Evolutionary conservation across 2,888 invertebrate genomes (phyloP).

Genomic region (Coenonympha glycerion): DNA sequence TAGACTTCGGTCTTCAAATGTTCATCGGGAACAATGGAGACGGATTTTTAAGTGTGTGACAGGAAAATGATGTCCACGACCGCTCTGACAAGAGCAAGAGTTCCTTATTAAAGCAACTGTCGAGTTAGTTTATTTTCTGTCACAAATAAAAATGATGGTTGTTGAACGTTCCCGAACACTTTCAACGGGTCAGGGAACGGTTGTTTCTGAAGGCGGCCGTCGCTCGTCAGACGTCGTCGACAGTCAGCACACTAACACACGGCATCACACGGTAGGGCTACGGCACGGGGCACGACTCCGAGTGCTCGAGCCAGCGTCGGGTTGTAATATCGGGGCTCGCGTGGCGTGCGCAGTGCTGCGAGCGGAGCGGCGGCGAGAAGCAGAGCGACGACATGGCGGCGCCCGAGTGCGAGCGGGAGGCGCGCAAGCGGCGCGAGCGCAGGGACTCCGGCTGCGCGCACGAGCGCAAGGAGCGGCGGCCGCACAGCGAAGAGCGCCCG

Average conservation of each 20-base stretch:
- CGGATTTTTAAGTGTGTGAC: too few relatives aligned
- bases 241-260: slow-evolving; percentile 50
- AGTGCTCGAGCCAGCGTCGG: slow-evolving; percentile 66
- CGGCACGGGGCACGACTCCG: slow-evolving; percentile 68
- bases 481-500: slow-evolving; percentile 67
- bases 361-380: slow-evolving; percentile 51
- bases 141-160: too few relatives aligned
- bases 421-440: slow-evolving; percentile 78
- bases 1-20: too few relatives aligned
- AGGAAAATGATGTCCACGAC: too few relatives aligned
- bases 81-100: too few relatives aligned
- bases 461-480: slow-evolving; percentile 66
- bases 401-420: slow-evolving; percentile 75
- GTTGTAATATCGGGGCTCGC: slow-evolving; percentile 67
- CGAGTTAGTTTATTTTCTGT: too few relatives aligned
- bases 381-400: slow-evolving; percentile 71
- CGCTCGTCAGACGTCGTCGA: slow-evolving; percentile 15
- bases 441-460: slow-evolving; percentile 74
- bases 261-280: slow-evolving; percentile 61
- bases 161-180: too few relatives aligned
- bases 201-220: too few relatives aligned
- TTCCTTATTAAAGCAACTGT: too few relatives aligned
- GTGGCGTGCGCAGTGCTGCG: slow-evolving; percentile 73
- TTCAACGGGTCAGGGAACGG: too few relatives aligned
- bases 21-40: too few relatives aligned